Evolutionary conservation across 1,140 invertebrate species (phyloP).

Genomic region (Vollenhovia emeryi): DNA sequence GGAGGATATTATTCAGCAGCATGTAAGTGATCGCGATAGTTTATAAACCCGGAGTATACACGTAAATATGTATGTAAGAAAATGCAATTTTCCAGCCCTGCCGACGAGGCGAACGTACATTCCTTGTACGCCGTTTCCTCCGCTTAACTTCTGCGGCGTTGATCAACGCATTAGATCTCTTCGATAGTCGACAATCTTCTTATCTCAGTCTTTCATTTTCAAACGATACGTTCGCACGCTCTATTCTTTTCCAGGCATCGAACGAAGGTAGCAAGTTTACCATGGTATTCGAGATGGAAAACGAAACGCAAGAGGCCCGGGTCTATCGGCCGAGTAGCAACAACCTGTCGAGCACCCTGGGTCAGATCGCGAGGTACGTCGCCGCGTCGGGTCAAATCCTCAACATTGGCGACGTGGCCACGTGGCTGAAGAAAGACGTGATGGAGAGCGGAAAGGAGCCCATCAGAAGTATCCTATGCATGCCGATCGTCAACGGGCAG

Average conservation of each 20-base stretch:
- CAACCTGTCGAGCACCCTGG: constrained; percentile 87
- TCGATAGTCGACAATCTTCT: not conserved
- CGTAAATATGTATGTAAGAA: not conserved
- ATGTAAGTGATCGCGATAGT: constrained; percentile 85
- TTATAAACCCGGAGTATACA: not conserved
- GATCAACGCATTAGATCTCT: not conserved
- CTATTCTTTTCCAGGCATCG: constrained; percentile 76
- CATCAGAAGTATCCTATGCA: constrained; percentile 93
- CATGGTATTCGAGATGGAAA: constrained; percentile 92
- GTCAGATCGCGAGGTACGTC: constrained; percentile 93
- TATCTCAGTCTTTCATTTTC: not conserved
- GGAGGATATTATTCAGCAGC: constrained; percentile 88
- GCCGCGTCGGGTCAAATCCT: constrained; percentile 92
- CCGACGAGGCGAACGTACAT: not conserved
- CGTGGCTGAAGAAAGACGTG: constrained; percentile 88
- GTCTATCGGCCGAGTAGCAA: constrained; percentile 86
- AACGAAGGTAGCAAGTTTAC: constrained; percentile 89
- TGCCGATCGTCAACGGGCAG: constrained; percentile 96
- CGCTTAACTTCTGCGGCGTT: not conserved
- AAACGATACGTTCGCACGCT: not conserved
- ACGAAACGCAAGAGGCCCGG: constrained; percentile 86
- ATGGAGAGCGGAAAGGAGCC: constrained; percentile 87
- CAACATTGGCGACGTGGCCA: constrained; percentile 92
- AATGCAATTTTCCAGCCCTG: constrained; percentile 12
- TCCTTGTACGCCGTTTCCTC: not conserved